A percentile compares a stretch with the other conserved stretches of the same genome.
Conservation (phyloP, 2,888 invertebrate genomes). For the Orchesella flavescens region DNA sequence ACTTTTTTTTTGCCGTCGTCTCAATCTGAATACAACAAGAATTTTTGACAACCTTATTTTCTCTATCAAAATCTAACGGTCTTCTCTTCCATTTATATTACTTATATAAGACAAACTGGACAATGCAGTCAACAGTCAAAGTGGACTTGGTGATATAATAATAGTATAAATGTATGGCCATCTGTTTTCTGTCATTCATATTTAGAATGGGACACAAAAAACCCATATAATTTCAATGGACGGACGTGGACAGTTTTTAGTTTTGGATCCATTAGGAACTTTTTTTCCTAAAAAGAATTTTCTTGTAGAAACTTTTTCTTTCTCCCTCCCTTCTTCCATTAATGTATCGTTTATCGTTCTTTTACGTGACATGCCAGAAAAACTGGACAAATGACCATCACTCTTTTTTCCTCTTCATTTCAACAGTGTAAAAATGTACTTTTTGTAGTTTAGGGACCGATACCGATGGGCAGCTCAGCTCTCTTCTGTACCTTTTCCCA, state of each 20-base stretch:
- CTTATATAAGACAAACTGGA: background rate
- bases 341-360: conserved; percentile 58
- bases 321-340: conserved; percentile 23
- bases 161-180: too few species aligned
- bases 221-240: background rate
- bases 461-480: background rate
- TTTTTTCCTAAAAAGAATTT: conserved; percentile 27
- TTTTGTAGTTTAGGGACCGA: too few species aligned
- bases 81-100: too few species aligned
- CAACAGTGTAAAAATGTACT: background rate
- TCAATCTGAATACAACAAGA: too few species aligned
- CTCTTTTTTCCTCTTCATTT: conserved; percentile 1
- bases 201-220: background rate
- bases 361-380: conserved; percentile 50
- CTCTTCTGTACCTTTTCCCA: conserved; percentile 3
- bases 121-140: background rate
- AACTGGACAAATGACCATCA: conserved; percentile 56
- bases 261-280: conserved; percentile 15
- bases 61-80: too few species aligned
- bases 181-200: conserved; percentile 7
- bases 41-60: too few species aligned
- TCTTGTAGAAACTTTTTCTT: conserved; percentile 30
- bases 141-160: too few species aligned
- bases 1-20: too few species aligned
- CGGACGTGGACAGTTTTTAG: conserved; percentile 3